Conservation (phyloP, 2,797 vertebrate genomes). For the Cheirogaleus major region DNA sequence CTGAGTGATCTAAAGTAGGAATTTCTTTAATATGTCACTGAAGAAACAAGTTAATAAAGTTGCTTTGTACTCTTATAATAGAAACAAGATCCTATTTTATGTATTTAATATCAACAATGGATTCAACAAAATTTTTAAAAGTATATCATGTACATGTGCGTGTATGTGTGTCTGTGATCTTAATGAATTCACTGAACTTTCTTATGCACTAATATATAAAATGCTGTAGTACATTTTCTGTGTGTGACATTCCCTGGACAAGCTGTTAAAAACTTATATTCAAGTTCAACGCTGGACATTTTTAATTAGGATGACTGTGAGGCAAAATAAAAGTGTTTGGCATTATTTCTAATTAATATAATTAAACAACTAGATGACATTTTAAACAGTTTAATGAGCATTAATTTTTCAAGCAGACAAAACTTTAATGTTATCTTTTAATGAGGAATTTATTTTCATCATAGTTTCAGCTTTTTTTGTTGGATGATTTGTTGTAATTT, state of each 20-base stretch:
- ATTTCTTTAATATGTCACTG: background rate
- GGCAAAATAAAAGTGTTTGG: slow-evolving; percentile 2
- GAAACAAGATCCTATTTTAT: background rate
- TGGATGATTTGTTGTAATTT: background rate
- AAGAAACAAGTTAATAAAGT: background rate
- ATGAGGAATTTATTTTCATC: slow-evolving; percentile 39
- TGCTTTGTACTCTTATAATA: background rate
- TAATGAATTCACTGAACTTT: background rate
- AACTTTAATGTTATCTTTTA: background rate
- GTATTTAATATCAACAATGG: background rate
- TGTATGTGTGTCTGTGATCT: background rate
- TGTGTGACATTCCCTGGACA: background rate
- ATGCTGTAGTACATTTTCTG: background rate
- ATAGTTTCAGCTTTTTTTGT: background rate
- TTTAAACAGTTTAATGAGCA: slow-evolving; percentile 61
- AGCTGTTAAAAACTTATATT: background rate
- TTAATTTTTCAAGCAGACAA: background rate
- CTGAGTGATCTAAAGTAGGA: background rate
- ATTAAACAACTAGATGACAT: slow-evolving; percentile 43
- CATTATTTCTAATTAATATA: slow-evolving; percentile 50
- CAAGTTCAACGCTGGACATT: background rate
- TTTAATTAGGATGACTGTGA: slow-evolving; percentile 24
- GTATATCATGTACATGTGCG: background rate
- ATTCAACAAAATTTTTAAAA: background rate
- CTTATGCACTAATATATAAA: background rate